Evolutionary conservation across 1,140 invertebrate genomes (phyloP).

Genomic region (Drosophila sulfurigaster): DNA sequence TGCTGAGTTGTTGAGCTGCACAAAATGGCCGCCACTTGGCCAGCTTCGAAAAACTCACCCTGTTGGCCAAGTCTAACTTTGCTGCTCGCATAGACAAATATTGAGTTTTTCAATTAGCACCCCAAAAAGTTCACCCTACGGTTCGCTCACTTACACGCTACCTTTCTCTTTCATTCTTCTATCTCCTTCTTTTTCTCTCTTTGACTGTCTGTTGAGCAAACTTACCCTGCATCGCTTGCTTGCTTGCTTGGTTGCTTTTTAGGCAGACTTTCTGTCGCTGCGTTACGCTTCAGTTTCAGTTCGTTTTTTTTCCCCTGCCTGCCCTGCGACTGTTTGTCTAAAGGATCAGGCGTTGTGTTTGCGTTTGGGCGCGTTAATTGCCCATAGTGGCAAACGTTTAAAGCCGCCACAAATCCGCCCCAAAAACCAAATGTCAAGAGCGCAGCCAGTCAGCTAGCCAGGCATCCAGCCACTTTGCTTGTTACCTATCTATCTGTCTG

Average conservation of each 20-base stretch:
- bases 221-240: conserved; percentile 31
- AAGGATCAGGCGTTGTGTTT: conserved; percentile 78
- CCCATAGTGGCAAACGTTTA: conserved; percentile 82
- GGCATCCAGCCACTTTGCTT: conserved; percentile 30
- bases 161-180: neutral
- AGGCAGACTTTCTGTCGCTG: conserved; percentile 24
- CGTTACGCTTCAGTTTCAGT: conserved; percentile 16
- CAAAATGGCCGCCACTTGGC: conserved; percentile 64
- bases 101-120: conserved; percentile 81
- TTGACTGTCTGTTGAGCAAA: conserved; percentile 7
- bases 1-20: neutral
- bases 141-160: neutral
- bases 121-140: conserved; percentile 46
- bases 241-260: conserved; percentile 35
- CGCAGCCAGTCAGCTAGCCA: neutral
- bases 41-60: conserved; percentile 36
- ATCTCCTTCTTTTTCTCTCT: neutral
- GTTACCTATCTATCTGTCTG: conserved; percentile 51
- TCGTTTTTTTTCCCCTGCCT: conserved; percentile 19
- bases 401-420: conserved; percentile 78
- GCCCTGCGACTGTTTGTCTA: conserved; percentile 65
- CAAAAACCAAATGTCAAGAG: conserved; percentile 59
- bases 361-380: conserved; percentile 79
- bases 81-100: conserved; percentile 66
- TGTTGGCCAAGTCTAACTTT: conserved; percentile 46